Conservation (phyloP, 2,888 invertebrate genomes). For the Brachyopa scutellaris region DNA sequence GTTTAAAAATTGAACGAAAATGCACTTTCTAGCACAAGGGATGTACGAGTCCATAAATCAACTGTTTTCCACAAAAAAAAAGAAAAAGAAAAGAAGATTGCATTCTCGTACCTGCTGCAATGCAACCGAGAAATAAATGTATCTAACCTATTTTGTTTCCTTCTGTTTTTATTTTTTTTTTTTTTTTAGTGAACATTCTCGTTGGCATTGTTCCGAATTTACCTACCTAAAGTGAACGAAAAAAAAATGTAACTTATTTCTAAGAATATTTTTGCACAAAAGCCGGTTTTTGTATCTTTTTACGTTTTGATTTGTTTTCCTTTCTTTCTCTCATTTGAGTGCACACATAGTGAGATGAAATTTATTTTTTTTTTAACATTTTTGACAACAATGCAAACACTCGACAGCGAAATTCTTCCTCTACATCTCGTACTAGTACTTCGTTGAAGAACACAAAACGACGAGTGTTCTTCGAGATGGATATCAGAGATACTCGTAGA, state of each 20-base stretch:
- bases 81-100: too few species aligned
- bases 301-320: conserved; percentile 3
- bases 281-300: conserved; percentile 56
- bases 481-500: conserved; percentile 39
- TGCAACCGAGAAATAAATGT: conserved; percentile 40
- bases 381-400: conserved; percentile 71
- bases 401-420: conserved; percentile 30
- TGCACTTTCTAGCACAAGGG: conserved; percentile 54
- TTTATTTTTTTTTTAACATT: conserved; percentile 62
- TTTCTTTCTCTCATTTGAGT: conserved; percentile 24
- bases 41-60: conserved; percentile 61
- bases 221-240: too few species aligned
- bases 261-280: conserved; percentile 56
- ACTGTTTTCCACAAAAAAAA: conserved; percentile 41
- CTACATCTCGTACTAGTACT: neutral
- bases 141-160: too few species aligned
- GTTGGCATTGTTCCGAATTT: too few species aligned
- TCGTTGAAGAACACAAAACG: conserved; percentile 40
- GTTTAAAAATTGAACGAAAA: conserved; percentile 16
- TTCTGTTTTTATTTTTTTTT: too few species aligned
- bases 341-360: conserved; percentile 35
- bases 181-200: too few species aligned
- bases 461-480: conserved; percentile 47
- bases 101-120: conserved; percentile 45
- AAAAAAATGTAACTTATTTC: conserved; percentile 43